Percentiles rank a stretch among this genome's conserved stretches.
Evolutionary conservation across 2,797 vertebrate species (phyloP).

Genomic region (Dicrostonyx torquatus): DNA sequence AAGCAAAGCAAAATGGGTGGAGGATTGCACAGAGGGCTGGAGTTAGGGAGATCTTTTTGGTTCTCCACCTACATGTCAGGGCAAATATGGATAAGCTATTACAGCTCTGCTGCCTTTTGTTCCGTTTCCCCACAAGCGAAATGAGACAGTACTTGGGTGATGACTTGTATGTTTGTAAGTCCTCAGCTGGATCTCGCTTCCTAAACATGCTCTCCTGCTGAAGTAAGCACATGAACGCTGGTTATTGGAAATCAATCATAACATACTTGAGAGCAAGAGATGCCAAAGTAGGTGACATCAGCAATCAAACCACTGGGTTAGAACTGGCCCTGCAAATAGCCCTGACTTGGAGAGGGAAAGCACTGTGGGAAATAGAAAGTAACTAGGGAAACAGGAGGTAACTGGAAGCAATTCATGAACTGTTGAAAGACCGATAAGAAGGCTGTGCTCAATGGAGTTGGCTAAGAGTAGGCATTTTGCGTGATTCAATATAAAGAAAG

Average conservation of each 20-base stretch:
- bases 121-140: neutral
- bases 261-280: neutral
- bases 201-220: neutral
- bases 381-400: neutral
- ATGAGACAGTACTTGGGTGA: neutral
- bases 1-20: neutral
- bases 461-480: neutral
- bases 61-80: neutral
- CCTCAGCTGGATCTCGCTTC: neutral
- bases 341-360: neutral
- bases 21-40: neutral
- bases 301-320: neutral
- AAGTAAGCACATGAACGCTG: neutral
- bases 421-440: neutral
- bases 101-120: neutral
- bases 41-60: neutral
- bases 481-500: conserved; percentile 16
- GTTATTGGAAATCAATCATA: neutral
- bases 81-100: neutral
- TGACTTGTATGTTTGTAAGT: neutral
- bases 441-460: neutral
- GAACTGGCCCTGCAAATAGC: neutral
- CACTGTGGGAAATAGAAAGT: neutral
- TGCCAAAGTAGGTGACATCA: neutral
- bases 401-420: neutral